Evolutionary conservation across 2,888 invertebrate species (phyloP).

Genomic region (Rosalia funebris): DNA sequence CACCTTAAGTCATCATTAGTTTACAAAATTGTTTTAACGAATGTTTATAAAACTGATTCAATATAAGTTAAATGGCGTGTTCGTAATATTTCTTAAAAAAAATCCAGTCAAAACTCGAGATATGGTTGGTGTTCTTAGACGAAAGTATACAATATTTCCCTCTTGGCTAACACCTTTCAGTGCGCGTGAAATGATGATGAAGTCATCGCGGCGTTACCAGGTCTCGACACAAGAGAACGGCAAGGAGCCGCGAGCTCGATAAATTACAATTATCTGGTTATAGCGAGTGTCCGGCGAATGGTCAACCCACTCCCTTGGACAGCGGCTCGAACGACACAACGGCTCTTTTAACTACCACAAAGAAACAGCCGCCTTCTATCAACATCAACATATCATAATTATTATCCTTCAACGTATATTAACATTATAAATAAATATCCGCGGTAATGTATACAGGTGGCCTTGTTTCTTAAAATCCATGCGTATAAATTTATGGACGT

Average conservation of each 20-base stretch:
- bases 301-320: slow-evolving; percentile 44
- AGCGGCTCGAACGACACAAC: slow-evolving; percentile 52
- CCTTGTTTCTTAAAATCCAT: slow-evolving; percentile 9
- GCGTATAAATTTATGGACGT: slow-evolving; percentile 5
- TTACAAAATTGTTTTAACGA: no score
- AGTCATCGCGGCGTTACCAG: slow-evolving; percentile 19
- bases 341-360: slow-evolving; percentile 42
- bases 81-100: no score
- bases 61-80: no score
- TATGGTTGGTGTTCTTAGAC: no score
- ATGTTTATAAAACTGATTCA: no score
- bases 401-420: slow-evolving; percentile 44
- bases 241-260: slow-evolving; percentile 48
- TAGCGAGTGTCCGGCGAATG: slow-evolving; percentile 45
- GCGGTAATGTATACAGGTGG: slow-evolving; percentile 13
- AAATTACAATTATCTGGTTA: slow-evolving; percentile 56
- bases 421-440: slow-evolving; percentile 38
- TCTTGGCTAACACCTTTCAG: slow-evolving; percentile 16
- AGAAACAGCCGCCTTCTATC: slow-evolving; percentile 45
- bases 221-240: slow-evolving; percentile 34
- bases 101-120: no score
- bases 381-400: slow-evolving; percentile 47
- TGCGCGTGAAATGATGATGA: slow-evolving; percentile 16
- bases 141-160: slow-evolving; percentile 8
- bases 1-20: no score